Conservation (phyloP, 2,888 invertebrate genomes). For the Lithophane semibrunnea region DNA sequence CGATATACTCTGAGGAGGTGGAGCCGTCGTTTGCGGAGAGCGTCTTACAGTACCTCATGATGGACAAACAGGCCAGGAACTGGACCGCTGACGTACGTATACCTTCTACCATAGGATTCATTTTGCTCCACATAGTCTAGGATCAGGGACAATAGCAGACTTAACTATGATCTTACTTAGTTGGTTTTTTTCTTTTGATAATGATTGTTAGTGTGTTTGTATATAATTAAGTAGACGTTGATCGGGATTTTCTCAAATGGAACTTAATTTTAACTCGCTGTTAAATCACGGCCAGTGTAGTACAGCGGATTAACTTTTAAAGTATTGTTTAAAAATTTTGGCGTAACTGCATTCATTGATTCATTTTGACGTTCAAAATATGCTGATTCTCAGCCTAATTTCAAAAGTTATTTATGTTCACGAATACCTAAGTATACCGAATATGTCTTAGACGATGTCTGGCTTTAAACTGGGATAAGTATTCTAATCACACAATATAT, state of each 20-base stretch:
- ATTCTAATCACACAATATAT: background rate
- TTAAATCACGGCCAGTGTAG: background rate
- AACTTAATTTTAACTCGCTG: background rate
- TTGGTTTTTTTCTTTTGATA: background rate
- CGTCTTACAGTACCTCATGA: constrained; percentile 72
- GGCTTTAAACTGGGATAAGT: no score
- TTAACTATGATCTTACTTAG: background rate
- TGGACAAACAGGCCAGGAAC: constrained; percentile 68
- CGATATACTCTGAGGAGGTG: constrained; percentile 66
- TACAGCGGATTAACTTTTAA: background rate
- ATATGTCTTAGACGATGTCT: background rate
- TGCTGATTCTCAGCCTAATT: no score
- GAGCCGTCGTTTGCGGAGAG: constrained; percentile 75
- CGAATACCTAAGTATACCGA: no score
- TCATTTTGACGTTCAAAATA: no score
- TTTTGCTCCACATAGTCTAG: background rate
- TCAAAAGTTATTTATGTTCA: no score
- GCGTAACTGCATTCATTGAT: background rate
- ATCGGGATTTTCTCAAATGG: background rate
- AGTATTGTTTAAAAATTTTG: background rate
- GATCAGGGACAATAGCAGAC: background rate
- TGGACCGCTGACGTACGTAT: constrained; percentile 75
- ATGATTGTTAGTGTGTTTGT: background rate
- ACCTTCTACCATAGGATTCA: background rate
- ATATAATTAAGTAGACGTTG: background rate